phyloP scores from a whole-genome alignment of 2,113 vertebrate species.

The Rhynchopsitta pachyrhyncha region DNA sequence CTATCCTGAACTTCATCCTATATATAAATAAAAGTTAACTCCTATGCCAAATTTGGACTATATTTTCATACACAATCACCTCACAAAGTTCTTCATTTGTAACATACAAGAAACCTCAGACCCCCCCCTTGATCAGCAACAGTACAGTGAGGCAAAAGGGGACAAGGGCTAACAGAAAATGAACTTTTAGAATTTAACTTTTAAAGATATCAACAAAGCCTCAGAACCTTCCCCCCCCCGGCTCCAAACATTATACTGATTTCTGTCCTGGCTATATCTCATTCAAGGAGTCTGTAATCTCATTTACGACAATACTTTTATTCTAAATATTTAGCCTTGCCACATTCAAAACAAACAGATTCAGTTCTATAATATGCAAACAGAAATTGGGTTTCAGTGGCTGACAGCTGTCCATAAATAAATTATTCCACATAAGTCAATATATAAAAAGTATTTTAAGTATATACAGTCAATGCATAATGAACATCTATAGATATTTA shows the following conservation, averaged over 20 bases:
- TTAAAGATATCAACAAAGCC: background rate
- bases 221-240: rapidly evolving
- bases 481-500: background rate
- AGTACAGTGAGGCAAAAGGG: background rate
- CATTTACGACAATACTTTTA: background rate
- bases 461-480: background rate
- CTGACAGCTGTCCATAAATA: background rate
- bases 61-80: background rate
- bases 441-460: background rate
- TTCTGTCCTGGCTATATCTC: background rate
- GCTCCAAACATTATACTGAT: background rate
- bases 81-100: background rate
- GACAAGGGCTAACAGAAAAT: background rate
- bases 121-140: background rate
- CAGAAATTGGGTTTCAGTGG: background rate
- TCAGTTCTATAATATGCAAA: background rate
- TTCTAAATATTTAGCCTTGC: background rate
- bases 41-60: background rate
- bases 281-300: background rate
- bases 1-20: conserved; percentile 66
- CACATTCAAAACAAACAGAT: background rate
- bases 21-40: background rate
- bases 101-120: background rate
- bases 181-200: background rate
- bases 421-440: background rate